Base-by-base conservation (phyloP, 1,140 invertebrate genomes). In the Scaptomyza graminum region DNA sequence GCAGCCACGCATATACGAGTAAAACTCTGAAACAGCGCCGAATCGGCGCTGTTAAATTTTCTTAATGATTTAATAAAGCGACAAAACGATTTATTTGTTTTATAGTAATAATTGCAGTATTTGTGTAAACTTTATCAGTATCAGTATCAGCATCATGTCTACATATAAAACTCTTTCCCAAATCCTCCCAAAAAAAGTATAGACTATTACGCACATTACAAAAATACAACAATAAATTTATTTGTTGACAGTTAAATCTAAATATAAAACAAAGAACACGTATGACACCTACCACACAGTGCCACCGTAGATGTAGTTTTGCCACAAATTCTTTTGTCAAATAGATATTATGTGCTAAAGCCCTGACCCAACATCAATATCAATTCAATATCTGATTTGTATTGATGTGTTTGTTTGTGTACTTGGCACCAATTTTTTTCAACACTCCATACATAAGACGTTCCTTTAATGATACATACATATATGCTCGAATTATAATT, bases 1-100 rank as follows among this genome's bases (percentile, higher is more conserved):
- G 91, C 90, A 91, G 91, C 91, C 91, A 92, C 91, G 91, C 91
- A 92, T 92, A 90, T 70, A 64, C 41, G 46, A 79, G 65, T 76
- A 74, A 77, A 41, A 41, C n/a, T 8, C 31, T 37, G 49, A 74
- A 69, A 50, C 49, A 37, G 80, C 62, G 79, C 57, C 57, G 28
- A 77, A 44, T 28, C 31, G 57, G 78, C 75, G 66, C 56, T 37
- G 18, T 44, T 22, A 64, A 71, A 60, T 61, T 64, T 34, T 89
- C 61, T 59, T 31, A 50, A 72, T 65, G 47, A 72, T 80, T 74
- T 55, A 55, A 69, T 64, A 34, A 69, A 65, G n/a, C n/a, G 69
- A 69, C 56, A 43, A 75, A 67, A 62, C 12, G n/a, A 12, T 41
- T 73, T 74, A 31, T 63, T 85, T 78, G 63, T 71, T 85, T 67